Base-by-base conservation (phyloP, 23 tunicate genomes). In the Ciona savignyi region DNA sequence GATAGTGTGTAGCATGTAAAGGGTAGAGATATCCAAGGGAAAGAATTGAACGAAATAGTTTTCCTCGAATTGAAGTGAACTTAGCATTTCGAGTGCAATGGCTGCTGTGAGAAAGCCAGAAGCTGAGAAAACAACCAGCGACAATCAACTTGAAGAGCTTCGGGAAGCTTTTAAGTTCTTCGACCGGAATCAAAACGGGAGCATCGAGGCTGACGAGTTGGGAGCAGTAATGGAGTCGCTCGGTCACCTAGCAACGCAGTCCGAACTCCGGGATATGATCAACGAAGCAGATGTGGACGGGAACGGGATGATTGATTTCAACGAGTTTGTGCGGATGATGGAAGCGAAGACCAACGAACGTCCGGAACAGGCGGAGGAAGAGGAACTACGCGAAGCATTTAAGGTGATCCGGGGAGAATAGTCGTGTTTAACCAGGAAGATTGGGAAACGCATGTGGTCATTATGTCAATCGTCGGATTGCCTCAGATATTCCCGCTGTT, bases 261-360 rank as follows among this genome's bases (percentile, higher is more conserved):
- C 60, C 0, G 85, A 81, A 49, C 70, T 81, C 11, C 63, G 73
- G 27, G 85, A 81, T 35, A 81, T 81, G 85, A 81, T 81, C 25
- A 51, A 81, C 35, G 85, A 81, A 51, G 85, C 85, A n/a, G 85
- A 81, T 42, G 66, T 66, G 24, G 85, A 81, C 32, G 85, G 85
- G 35, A 81, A 81, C 34, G 29, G 34, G 33, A 65, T 30, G 48
- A 81, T 81, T 20, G 85, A 81, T 29, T 81, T 81, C 73, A 67
- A 81, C 1, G 85, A 81, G 60, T 81, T 81, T 73, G 78, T 81
- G 28, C 78, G 85, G 3, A 56, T 81, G 78, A 73, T 81, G 85
- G 67, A 65, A 81, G 24, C 61, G 4, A 81, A 70, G 70, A 73
- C 73, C 30, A n/a, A n/a, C n/a, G n/a, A n/a, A n/a, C 64, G 66